Evolutionary conservation across 2,888 invertebrate species (phyloP), one percentile per base, ranked within the genome.

Genomic region (Temnothorax ravouxi): DNA sequence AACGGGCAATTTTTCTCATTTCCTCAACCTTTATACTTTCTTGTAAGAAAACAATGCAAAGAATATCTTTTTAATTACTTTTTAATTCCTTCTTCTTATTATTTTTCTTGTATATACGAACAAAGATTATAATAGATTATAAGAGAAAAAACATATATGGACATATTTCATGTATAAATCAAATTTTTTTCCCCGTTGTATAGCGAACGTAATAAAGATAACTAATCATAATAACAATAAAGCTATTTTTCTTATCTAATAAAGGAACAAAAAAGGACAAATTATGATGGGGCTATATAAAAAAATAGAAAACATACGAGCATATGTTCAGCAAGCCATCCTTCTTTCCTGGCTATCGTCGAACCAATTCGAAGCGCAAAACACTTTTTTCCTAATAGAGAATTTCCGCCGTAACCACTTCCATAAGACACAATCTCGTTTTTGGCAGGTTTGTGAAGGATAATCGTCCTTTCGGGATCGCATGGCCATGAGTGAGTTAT

Each of bases 251-350:
- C 21, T 41, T 41, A 41, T 21, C 13, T 21, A 41, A 21, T 21
- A 11, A n/a, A 38, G 11, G 13, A 21, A 62, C 5, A 62, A 18
- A 38, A n/a, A 41, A 71, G 21, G 8, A 59, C 29, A 44, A n/a
- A 61, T n/a, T 34, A 47, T 6, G 3, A 59, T 3, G 9, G 6
- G 3, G 11, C 0, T 5, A 64, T n/a, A 25, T 47, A 44, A 67
- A 71, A 77, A 44, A 18, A 44, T 29, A 13, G 18, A 25, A 38
- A 59, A 95, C 95, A 95, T 93, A 98, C 98, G 96, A 99, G 96
- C 99, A 99, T 99, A 94, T 99, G 99, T 94, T 99, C 99, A 3
- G 99, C 99, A 44, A 99, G 96, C 99, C 99, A 99, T 38, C 99
- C 99, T 94, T 99, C 99, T n/a, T 97, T 96, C 88, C 97, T 96